phyloP scores from a whole-genome alignment of 1,140 invertebrate species.

The Ectropis grisescens region DNA sequence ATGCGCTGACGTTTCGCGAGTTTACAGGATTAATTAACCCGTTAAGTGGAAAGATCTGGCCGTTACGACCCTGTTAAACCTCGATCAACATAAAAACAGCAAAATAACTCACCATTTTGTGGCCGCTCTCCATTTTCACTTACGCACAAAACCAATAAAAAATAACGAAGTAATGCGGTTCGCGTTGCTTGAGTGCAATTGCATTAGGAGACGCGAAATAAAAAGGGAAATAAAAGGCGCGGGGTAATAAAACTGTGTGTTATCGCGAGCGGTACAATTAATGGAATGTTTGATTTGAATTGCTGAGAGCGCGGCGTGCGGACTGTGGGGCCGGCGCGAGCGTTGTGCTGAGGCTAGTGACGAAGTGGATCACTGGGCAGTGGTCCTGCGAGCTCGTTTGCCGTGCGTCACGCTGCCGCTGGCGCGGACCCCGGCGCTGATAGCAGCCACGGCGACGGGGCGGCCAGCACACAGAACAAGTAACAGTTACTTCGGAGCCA shows the following conservation, averaged over 20 bases:
- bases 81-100: conserved; percentile 1
- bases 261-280: conserved; percentile 57
- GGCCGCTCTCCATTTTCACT: conserved; percentile 32
- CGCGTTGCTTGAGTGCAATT: conserved; percentile 55
- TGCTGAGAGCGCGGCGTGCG: conserved; percentile 26
- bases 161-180: conserved; percentile 35
- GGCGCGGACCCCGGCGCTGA: too few relatives aligned
- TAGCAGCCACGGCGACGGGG: too few relatives aligned
- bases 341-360: neutral
- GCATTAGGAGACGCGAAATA: conserved; percentile 52
- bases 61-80: too few relatives aligned
- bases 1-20: too few relatives aligned
- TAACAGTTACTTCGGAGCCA: too few relatives aligned
- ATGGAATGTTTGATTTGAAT: conserved; percentile 50
- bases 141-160: conserved; percentile 49
- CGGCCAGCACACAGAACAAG: too few relatives aligned
- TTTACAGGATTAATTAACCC: too few relatives aligned
- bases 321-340: conserved; percentile 16
- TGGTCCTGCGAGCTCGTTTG: conserved; percentile 1
- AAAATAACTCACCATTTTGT: conserved; percentile 27
- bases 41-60: too few relatives aligned
- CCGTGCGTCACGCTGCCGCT: conserved; percentile 6
- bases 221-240: conserved; percentile 52
- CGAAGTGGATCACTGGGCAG: neutral
- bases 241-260: conserved; percentile 46